Evolutionary conservation across 2,113 vertebrate genomes (phyloP), one percentile per base, ranked within the genome.

Genomic region (Atractosteus spatula): DNA sequence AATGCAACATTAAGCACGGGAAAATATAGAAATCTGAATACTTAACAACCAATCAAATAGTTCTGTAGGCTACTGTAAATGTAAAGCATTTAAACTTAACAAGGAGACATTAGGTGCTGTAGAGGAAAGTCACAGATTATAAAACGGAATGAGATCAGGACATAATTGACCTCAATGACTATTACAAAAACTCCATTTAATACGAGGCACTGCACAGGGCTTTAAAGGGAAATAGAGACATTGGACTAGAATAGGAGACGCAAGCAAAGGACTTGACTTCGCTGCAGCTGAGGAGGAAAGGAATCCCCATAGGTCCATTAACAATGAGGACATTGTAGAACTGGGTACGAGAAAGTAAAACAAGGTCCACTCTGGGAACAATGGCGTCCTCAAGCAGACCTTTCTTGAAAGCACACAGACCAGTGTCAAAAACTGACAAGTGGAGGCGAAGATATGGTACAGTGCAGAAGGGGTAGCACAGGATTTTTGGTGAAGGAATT

Each of bases 171-270:
- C 41, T 16, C 17, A 64, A 41, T 17, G 13, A 17, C 17, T 17
- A 64, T 64, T 64, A 64, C 41, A 64, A 41, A 64, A 64, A 8
- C 56, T 51, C 56, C n/a, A n/a, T 59, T 59, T 59, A 59, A 59
- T 59, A 12, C 3, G 13, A 8, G 12, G 56, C 3, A 29, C 13
- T 59, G 56, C n/a, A 59, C 11, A 59, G 13, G 7, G 56, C 3
- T 59, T 29, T 59, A 59, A 59, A 59, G 56, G 11, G 56, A 14
- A n/a, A 12, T 4, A 3, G 56, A n/a, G 56, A 4, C 3, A 59
- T 12, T 8, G 3, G 7, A 8, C 12, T 8, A 59, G 56, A 59
- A n/a, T 14, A 4, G 3, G 13, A 59, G 3, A 59, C 3, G 0
- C n/a, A n/a, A 59, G 7, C 11, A 12, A 11, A 59, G 3, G n/a